Evolutionary conservation across 2,888 invertebrate genomes (phyloP).

Genomic region (Nomada hirtipes): DNA sequence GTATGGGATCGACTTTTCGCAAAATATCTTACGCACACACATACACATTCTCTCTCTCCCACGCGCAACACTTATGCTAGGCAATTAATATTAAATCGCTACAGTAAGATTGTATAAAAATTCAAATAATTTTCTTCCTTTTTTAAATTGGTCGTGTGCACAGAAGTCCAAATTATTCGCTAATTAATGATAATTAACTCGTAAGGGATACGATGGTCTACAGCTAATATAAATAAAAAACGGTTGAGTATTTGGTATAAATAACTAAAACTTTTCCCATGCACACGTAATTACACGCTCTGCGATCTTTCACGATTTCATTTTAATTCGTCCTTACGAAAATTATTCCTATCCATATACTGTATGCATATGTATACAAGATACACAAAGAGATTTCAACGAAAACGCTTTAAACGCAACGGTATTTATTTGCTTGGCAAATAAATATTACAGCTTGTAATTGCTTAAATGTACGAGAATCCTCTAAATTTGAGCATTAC

Average conservation of each 20-base stretch:
- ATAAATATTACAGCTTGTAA: too few relatives aligned
- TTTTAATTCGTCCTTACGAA: neutral
- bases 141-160: neutral
- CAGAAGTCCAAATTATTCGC: neutral
- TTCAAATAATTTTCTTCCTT: neutral
- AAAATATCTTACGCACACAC: too few relatives aligned
- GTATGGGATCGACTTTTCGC: neutral
- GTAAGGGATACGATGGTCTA: neutral
- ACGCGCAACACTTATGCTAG: neutral
- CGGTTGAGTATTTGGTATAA: constrained; percentile 43
- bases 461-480: too few relatives aligned
- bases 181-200: neutral
- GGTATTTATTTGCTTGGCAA: too few relatives aligned
- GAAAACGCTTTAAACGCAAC: too few relatives aligned
- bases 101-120: constrained; percentile 5
- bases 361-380: neutral
- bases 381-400: too few relatives aligned
- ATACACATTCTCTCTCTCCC: too few relatives aligned
- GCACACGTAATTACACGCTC: neutral
- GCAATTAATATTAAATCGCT: too few relatives aligned
- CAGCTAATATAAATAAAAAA: constrained; percentile 31
- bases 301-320: neutral
- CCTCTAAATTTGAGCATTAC: too few relatives aligned
- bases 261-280: constrained; percentile 10
- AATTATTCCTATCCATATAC: neutral